Percentiles rank a stretch among this genome's conserved stretches.
phyloP scores from a whole-genome alignment of 2,888 invertebrate genomes.

The Chloromyia formosa region DNA sequence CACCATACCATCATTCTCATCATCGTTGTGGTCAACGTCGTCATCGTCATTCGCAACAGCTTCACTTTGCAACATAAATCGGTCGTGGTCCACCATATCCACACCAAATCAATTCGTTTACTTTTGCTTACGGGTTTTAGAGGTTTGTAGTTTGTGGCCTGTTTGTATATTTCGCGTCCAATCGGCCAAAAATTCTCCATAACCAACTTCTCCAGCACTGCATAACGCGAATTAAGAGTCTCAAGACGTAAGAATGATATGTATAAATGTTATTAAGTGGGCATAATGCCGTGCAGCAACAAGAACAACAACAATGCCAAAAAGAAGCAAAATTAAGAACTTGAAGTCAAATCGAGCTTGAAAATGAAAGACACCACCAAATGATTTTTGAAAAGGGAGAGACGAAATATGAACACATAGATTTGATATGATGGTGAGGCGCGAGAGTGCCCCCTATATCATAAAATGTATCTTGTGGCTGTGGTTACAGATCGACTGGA shows the following conservation, averaged over 20 bases:
- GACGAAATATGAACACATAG: background rate
- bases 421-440: too few species aligned
- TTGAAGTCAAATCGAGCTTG: constrained; percentile 26
- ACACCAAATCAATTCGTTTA: too few species aligned
- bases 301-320: background rate
- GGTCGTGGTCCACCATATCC: too few species aligned
- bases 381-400: background rate
- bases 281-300: background rate
- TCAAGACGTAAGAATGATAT: constrained; percentile 11
- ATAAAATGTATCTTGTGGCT: too few species aligned
- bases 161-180: background rate
- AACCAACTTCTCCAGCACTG: background rate
- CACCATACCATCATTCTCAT: constrained; percentile 2
- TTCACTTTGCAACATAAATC: too few species aligned
- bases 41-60: background rate
- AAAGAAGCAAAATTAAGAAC: constrained; percentile 33
- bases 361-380: constrained; percentile 21
- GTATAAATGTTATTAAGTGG: constrained; percentile 19
- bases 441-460: too few species aligned
- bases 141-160: too few species aligned
- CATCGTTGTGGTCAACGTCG: background rate
- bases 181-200: constrained; percentile 23
- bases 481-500: too few species aligned
- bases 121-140: too few species aligned
- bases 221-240: constrained; percentile 23